Base-by-base conservation (phyloP, 2,113 vertebrate genomes). In the Vireo altiloquus region DNA sequence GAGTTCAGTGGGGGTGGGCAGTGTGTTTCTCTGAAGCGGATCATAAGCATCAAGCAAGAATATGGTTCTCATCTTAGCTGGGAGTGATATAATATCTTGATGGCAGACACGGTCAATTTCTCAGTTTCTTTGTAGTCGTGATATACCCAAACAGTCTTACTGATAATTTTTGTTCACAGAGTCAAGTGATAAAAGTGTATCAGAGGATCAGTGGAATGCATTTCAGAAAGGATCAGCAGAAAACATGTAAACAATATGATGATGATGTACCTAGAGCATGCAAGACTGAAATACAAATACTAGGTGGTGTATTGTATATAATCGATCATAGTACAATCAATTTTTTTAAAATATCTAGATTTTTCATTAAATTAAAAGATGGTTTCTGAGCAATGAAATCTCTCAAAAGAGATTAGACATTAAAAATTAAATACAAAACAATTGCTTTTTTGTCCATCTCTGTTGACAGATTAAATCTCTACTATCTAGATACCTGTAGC, bases 151-250 rank as follows among this genome's bases (percentile, higher is more conserved):
- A 28, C 56, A 83, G 79, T 94, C 86, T 84, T 66, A 76, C 0
- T 88, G 88, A 87, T 68, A 91, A 64, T 46, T 60, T 95, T 75
- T 82, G 88, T 96, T 97, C 86, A 94, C 65, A 93, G 88, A 93
- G 15, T 90, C 90, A 89, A 91, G 88, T 86, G 61, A 91, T 83
- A 61, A 84, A 96, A 95, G 75, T 42, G 9, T 64, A 79, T 94
- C 84, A 61, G 59, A 96, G 68, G 37, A 93, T 83, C 64, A 82
- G 33, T 77, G 87, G 87, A 92, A 91, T 66, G 21, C 37, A 83
- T 81, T 90, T 87, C 87, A 70, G 42, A 93, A 96, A 91, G 56
- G 27, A 87, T 59, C 66, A 89, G 19, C 77, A 94, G 53, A 90
- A 81, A 65, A 28, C 2, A 12, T 10, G 19, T 89, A 81, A 74